phyloP scores from a whole-genome alignment of 2,888 invertebrate genomes.

The Apamea monoglypha region DNA sequence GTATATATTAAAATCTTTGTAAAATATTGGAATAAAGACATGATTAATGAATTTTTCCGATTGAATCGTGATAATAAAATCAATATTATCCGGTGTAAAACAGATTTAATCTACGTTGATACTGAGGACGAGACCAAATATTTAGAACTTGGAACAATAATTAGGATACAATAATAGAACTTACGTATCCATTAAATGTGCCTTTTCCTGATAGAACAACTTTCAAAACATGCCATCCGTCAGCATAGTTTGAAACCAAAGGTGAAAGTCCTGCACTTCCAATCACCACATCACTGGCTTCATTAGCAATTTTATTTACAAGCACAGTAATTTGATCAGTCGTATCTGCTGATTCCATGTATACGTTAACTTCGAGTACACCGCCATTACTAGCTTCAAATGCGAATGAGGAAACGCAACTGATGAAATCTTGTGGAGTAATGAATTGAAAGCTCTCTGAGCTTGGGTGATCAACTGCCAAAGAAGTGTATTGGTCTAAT shows the following conservation, averaged over 20 bases:
- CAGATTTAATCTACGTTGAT: constrained; percentile 1
- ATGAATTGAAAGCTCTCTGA: constrained; percentile 59
- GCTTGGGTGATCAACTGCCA: constrained; percentile 47
- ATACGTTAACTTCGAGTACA: constrained; percentile 66
- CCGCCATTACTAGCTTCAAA: constrained; percentile 60
- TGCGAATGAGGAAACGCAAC: constrained; percentile 63
- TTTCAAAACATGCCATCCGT: constrained; percentile 67
- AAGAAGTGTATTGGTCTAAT: constrained; percentile 41
- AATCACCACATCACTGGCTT: constrained; percentile 57
- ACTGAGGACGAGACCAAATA: not conserved
- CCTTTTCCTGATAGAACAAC: constrained; percentile 29
- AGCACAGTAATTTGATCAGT: constrained; percentile 64
- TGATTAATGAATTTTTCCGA: not conserved
- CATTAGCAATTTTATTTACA: constrained; percentile 54
- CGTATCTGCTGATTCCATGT: constrained; percentile 52
- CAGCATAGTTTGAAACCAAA: constrained; percentile 39
- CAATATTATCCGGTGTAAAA: not conserved
- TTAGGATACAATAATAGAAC: constrained; percentile 31
- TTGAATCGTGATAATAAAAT: constrained; percentile 3
- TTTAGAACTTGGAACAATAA: not conserved
- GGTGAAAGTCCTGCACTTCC: constrained; percentile 52
- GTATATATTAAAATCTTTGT: constrained; percentile 1
- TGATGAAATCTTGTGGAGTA: constrained; percentile 51
- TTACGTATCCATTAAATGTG: constrained; percentile 66
- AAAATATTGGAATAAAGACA: constrained; percentile 12